phyloP scores from a whole-genome alignment of 2,888 invertebrate genomes.

The Acrocyrtus sp. region DNA sequence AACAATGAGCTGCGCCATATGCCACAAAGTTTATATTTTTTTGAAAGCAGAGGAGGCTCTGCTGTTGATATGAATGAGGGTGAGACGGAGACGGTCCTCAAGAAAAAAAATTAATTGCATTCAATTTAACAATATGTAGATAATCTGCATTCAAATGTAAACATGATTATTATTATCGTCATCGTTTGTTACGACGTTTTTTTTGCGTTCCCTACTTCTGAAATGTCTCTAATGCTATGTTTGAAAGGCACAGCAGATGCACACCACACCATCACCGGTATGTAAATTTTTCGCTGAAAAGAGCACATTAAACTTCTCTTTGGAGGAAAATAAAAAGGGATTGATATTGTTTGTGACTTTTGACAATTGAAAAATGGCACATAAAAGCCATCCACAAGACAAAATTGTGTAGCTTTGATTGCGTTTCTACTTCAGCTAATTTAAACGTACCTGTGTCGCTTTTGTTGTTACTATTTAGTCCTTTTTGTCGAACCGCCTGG shows the following conservation, averaged over 20 bases:
- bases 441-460: no score
- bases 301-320: constrained; percentile 5
- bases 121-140: constrained; percentile 20
- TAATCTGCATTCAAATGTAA: constrained; percentile 36
- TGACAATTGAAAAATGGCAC: constrained; percentile 37
- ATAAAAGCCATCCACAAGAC: no score
- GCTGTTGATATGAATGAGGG: not conserved
- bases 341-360: constrained; percentile 36
- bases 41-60: not conserved
- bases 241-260: not conserved
- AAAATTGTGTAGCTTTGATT: no score
- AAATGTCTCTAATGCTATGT: no score
- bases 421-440: no score
- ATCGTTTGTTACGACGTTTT: no score
- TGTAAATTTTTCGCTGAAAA: constrained; percentile 43
- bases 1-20: not conserved
- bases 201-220: no score
- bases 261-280: not conserved
- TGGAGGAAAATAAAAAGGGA: constrained; percentile 1
- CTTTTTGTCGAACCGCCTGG: no score
- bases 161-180: constrained; percentile 26
- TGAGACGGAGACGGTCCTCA: no score
- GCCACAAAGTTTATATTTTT: no score
- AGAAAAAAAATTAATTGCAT: constrained; percentile 34
- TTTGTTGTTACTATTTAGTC: no score